Base-by-base conservation (phyloP, 2,888 invertebrate genomes). In the Drosophila paranaensis region DNA sequence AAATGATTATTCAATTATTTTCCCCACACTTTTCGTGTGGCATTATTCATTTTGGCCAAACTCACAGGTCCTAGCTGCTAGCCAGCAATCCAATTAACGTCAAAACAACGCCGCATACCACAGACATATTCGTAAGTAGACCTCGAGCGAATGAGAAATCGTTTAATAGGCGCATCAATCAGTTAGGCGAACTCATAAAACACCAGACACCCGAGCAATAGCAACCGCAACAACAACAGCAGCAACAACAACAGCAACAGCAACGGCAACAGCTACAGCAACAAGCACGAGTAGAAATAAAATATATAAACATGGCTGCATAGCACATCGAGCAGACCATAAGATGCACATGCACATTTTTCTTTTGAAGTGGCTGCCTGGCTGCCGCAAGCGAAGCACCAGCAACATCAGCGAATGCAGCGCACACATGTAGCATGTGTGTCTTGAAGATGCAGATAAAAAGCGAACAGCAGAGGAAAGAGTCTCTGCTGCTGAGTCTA, bases 131-230 rank as follows among this genome's bases (percentile, higher is more conserved):
- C 61, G 60, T 71, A 71, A 63, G 77, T 58, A 65, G 64, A 67
- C 62, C 65, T 50, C 60, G 63, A 76, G 77, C 70, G 77, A 75
- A 67, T 69, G 88, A 75, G 71, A 80, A 88, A 79, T 84, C 84
- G 84, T 84, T 84, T 84, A 84, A 89, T 87, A 84, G 87, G 78
- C 79, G 77, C 86, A 87, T 87, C 87, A 87, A 88, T 87, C 86
- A 86, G 86, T 71, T 75, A 67, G 81, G 74, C 74, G 79, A 75
- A 76, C 79, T 77, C 86, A 84, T 82, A 88, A 88, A 88, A 81
- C 82, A 85, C 78, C 74, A 72, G 77, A 72, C 73, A 76, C 57
- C 62, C 56, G 55, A 67, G 43, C 66, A 43, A 43, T 43, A 46
- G 58, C 72, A 51, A 53, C 46, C 50, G n/a, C 64, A 58, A 46